Evolutionary conservation across 2,113 vertebrate genomes (phyloP), one percentile per base, ranked within the genome.

Genomic region (Actenoides lindsayi): DNA sequence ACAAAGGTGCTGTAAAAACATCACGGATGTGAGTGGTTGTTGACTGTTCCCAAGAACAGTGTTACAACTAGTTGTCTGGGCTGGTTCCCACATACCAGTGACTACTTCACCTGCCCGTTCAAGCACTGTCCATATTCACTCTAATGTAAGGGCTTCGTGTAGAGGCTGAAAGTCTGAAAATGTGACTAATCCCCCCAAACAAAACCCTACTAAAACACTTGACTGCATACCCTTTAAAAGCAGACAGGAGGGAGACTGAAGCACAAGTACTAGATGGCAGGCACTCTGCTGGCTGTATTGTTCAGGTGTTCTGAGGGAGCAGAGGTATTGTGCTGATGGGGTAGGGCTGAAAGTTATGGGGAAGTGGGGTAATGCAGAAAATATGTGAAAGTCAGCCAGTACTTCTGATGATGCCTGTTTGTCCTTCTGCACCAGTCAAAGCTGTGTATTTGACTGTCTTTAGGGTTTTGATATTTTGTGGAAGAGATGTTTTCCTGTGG

Each of bases 401-500:
- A 35, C 21, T 75, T 90, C 53, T 64, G 48, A 53, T 46, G 60
- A 64, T 85, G 83, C 30, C 50, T 71, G 11, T 63, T 91, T 90
- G 33, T 85, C 86, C 74, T 87, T 93, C 80, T 6, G 1, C 13
- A 62, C 25, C 48, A 83, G 64, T n/a, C 74, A 77, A 64, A 94
- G 41, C 46, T 90, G 67, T 83, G 44, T 59, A 79, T 92, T 94
- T 92, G 44, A 63, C 44, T 65, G 28, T 37, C 60, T 85, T 92
- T 42, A 74, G 37, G n/a, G 27, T 80, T 94, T 87, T 74, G 78
- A 44, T 95, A 68, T 57, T 87, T 95, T 83, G 46, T 25, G 64
- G 71, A 86, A 92, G 42, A 93, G 44, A 39, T 75, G 37, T 67
- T 94, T 94, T 89, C 69, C 80, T 83, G 41, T 23, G 12, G 37